Percentiles rank a stretch among this genome's conserved stretches.
Conservation (phyloP, 2,113 vertebrate species). For the Melanerpes aurifrons region DNA sequence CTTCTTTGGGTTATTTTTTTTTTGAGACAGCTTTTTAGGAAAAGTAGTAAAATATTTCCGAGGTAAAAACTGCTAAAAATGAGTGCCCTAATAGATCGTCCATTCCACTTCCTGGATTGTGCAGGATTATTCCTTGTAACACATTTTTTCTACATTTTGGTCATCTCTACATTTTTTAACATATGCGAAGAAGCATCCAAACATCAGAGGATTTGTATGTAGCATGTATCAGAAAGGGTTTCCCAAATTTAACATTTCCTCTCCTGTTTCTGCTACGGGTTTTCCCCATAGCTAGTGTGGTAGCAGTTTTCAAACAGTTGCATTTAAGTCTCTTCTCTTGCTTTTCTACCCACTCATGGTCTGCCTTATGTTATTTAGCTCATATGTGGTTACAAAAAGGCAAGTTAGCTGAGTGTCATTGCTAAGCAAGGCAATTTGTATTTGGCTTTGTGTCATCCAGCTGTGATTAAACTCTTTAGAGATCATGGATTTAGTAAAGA, state of each 20-base stretch:
- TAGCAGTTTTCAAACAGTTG: background rate
- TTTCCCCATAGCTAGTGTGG: background rate
- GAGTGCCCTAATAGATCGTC: background rate
- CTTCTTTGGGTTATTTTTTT: background rate
- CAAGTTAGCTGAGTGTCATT: background rate
- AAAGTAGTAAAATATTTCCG: background rate
- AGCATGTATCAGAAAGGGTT: background rate
- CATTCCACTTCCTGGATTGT: background rate
- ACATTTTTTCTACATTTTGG: background rate
- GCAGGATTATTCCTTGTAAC: background rate
- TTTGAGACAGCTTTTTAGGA: background rate
- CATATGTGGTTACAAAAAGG: background rate
- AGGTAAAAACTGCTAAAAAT: background rate
- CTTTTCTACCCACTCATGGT: background rate
- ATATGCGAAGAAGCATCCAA: background rate
- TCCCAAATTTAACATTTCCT: background rate
- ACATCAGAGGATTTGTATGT: background rate
- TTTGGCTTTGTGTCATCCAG: slow-evolving; percentile 4
- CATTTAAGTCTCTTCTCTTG: background rate
- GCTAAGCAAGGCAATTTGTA: background rate
- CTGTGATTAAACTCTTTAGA: slow-evolving; percentile 29
- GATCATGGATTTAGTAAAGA: background rate
- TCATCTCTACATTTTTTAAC: background rate
- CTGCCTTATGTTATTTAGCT: background rate
- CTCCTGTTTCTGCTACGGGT: background rate